phyloP scores from a whole-genome alignment of 2,797 vertebrate species.

The Sylvilagus floridanus region DNA sequence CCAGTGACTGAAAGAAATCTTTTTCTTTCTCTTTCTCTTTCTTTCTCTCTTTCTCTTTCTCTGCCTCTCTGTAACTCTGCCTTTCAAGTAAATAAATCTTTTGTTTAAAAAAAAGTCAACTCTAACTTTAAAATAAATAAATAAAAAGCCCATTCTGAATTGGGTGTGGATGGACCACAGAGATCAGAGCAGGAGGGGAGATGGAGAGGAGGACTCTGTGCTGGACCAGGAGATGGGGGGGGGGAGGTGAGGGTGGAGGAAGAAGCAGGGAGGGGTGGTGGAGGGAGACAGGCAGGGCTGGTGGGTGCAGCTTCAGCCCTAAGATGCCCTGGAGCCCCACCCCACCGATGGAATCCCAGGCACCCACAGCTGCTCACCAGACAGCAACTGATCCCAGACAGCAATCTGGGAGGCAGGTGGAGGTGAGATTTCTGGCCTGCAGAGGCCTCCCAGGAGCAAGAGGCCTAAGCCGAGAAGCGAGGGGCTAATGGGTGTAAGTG shows the following conservation, averaged over 20 bases:
- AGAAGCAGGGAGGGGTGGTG: rapidly evolving
- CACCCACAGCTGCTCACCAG: not conserved
- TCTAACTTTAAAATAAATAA: no score
- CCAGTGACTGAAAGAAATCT: no score
- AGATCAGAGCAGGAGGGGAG: not conserved
- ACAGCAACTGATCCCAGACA: no score
- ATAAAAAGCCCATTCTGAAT: not conserved
- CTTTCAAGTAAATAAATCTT: no score
- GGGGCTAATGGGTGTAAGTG: constrained; percentile 36
- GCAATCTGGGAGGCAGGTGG: not conserved
- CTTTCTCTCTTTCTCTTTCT: no score
- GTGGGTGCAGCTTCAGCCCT: not conserved
- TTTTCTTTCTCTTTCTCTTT: no score
- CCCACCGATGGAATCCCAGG: not conserved
- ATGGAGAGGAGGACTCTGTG: not conserved
- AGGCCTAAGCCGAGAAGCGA: not conserved
- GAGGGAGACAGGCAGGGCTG: not conserved
- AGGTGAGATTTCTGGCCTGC: not conserved
- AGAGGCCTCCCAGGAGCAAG: not conserved
- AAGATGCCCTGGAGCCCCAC: not conserved
- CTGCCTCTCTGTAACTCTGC: no score
- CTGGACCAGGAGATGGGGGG: not conserved
- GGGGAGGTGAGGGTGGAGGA: rapidly evolving
- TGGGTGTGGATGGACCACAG: rapidly evolving
- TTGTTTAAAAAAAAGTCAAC: no score